Percentiles rank a stretch among this genome's conserved stretches.
Evolutionary conservation across 2,888 invertebrate species (phyloP).

Genomic region (Oligia latruncula): DNA sequence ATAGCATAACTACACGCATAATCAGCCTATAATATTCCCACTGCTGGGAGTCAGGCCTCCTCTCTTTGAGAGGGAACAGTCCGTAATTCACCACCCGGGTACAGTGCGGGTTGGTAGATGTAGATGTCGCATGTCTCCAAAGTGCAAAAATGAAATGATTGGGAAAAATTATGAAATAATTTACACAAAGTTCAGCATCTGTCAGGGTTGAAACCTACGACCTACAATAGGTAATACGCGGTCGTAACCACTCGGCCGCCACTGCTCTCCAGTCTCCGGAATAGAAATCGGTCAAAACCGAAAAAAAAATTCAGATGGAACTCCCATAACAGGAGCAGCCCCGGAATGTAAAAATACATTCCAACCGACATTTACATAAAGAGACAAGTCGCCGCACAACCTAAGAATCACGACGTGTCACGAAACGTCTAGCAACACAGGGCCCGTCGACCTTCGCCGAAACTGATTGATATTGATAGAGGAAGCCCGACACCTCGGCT

Average conservation of each 20-base stretch:
- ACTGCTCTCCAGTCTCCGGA: not conserved
- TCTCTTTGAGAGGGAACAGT: too few relatives aligned
- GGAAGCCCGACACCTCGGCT: conserved; percentile 67
- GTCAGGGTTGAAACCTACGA: not conserved
- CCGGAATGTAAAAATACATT: conserved; percentile 16
- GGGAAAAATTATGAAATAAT: not conserved
- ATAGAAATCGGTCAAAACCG: not conserved
- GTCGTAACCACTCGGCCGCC: not conserved
- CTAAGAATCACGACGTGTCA: conserved; percentile 53
- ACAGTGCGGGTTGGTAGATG: too few relatives aligned
- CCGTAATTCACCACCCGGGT: too few relatives aligned
- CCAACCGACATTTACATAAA: conserved; percentile 40
- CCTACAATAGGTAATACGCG: not conserved
- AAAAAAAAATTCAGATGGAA: not conserved
- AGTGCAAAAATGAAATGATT: not conserved
- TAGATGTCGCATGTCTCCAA: not conserved
- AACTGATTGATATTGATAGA: conserved; percentile 86
- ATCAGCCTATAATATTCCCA: not conserved
- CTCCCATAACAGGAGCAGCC: not conserved
- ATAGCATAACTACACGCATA: not conserved
- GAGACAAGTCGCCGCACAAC: conserved; percentile 41
- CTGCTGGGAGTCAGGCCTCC: not conserved
- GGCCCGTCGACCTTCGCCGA: conserved; percentile 62
- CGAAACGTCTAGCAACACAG: conserved; percentile 52
- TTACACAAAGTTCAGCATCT: not conserved